A percentile compares a stretch with the other conserved stretches of the same genome.
These are phyloP conservation scores for Megathymus violae DNA, from an alignment of 1,140 invertebrate species.

Conservation along the genomic window DNA sequence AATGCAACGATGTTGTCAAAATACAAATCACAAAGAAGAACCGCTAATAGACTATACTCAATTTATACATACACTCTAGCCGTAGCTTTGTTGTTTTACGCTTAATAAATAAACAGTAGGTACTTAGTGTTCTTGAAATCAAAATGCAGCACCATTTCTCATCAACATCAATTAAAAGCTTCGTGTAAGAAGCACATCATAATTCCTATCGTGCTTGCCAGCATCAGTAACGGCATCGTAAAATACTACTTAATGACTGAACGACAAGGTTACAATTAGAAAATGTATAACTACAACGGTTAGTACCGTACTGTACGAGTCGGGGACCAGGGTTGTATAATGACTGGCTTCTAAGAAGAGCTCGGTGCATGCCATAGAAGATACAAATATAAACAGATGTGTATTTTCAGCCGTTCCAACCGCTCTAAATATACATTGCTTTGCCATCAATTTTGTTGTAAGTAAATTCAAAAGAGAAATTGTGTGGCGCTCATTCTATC, in stretches of 20 bases:
- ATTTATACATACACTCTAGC: too few species aligned
- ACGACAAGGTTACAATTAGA: not conserved
- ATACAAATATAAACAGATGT: not conserved
- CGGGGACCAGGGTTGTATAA: conserved; percentile 26
- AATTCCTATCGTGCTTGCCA: conserved; percentile 36
- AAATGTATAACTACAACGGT: conserved; percentile 3
- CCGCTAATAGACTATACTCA: too few species aligned
- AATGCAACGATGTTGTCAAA: too few species aligned
- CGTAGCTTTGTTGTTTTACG: too few species aligned
- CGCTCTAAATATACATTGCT: too few species aligned
- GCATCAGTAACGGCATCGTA: not conserved
- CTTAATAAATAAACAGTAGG: conserved; percentile 11
- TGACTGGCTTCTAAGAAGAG: conserved; percentile 38
- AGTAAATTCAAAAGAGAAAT: too few species aligned
- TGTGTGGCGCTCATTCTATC: too few species aligned
- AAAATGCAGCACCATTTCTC: conserved; percentile 12
- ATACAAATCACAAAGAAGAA: too few species aligned
- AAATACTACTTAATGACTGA: not conserved
- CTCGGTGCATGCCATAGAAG: conserved; percentile 52
- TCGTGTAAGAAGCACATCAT: conserved; percentile 39
- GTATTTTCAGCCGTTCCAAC: not conserved
- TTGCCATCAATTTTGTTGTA: too few species aligned
- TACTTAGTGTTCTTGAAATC: conserved; percentile 3
- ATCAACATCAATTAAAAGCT: conserved; percentile 39
- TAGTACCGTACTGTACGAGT: conserved; percentile 8